Conservation (phyloP, 2,113 vertebrate genomes). For the Rhinoptilus africanus region DNA sequence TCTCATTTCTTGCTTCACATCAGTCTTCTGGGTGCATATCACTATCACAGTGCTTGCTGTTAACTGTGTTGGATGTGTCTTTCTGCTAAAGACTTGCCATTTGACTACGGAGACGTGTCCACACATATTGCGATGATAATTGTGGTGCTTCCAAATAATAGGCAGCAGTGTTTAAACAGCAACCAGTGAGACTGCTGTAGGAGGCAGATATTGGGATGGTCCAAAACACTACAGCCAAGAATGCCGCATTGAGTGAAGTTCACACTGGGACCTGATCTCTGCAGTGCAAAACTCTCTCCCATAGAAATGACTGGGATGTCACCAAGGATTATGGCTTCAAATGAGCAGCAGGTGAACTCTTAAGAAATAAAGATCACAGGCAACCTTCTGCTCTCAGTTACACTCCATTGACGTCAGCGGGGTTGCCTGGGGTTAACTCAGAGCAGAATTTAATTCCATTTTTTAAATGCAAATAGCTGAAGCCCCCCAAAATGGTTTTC, state of each 20-base stretch:
- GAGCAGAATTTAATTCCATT: neutral
- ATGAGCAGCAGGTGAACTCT: slow-evolving; percentile 55
- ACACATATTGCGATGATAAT: neutral
- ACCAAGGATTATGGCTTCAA: slow-evolving; percentile 63
- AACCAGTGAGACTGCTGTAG: neutral
- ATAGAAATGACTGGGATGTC: slow-evolving; percentile 37
- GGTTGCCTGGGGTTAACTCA: slow-evolving; percentile 38
- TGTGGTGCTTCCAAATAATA: neutral
- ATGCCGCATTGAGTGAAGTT: neutral
- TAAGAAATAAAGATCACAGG: slow-evolving; percentile 62
- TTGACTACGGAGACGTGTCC: neutral
- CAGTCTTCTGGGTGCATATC: neutral
- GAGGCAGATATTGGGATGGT: neutral
- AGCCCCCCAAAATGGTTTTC: neutral
- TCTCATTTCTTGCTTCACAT: neutral
- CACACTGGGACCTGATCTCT: neutral
- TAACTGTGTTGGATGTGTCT: neutral
- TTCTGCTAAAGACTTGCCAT: neutral
- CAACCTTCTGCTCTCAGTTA: slow-evolving; percentile 58
- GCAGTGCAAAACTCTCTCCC: neutral
- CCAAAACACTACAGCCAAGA: neutral
- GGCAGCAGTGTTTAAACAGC: neutral
- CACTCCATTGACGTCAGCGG: slow-evolving; percentile 46
- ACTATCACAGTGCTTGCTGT: neutral
- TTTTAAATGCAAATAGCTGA: neutral